A percentile compares a stretch with the other conserved stretches of the same genome.
phyloP scores from a whole-genome alignment of 2,888 invertebrate species.

The Muscina levida region DNA sequence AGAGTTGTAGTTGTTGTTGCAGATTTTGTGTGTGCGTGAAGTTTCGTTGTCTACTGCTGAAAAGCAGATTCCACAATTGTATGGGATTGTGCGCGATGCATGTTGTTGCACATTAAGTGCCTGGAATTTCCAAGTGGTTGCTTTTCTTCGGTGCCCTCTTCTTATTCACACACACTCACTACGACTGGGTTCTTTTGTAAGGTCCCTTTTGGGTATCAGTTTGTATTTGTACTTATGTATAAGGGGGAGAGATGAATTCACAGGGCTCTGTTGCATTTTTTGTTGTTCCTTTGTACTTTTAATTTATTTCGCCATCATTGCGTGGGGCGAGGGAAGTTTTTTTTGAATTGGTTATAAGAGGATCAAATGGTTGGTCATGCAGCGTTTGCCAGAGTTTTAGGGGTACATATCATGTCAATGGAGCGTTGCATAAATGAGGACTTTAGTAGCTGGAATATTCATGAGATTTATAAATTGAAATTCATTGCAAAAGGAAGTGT shows the following conservation, averaged over 20 bases:
- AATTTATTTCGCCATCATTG: constrained; percentile 13
- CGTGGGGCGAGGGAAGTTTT: constrained; percentile 9
- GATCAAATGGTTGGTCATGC: constrained; percentile 44
- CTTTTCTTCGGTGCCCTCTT: constrained; percentile 18
- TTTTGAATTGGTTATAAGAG: constrained; percentile 46
- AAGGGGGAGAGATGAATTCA: constrained; percentile 45
- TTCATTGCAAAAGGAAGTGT: constrained; percentile 22
- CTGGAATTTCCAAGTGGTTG: constrained; percentile 65
- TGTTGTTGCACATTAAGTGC: constrained; percentile 57
- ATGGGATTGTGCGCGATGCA: constrained; percentile 21
- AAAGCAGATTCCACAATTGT: constrained; percentile 13
- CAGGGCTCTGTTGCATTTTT: constrained; percentile 55
- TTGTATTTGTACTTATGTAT: not conserved
- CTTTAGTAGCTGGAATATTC: constrained; percentile 14
- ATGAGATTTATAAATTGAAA: constrained; percentile 26
- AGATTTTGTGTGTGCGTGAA: not conserved
- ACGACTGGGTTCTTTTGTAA: constrained; percentile 11
- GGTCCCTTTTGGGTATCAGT: constrained; percentile 46
- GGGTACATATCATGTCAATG: not conserved
- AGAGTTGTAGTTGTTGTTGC: not conserved
- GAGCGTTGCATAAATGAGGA: constrained; percentile 13
- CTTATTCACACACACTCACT: not conserved
- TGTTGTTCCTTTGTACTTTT: constrained; percentile 39
- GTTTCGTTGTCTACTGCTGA: constrained; percentile 4
- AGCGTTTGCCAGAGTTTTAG: constrained; percentile 21